A percentile compares a stretch with the other conserved stretches of the same genome.
These are phyloP conservation scores for Cygnus olor DNA, from an alignment of 2,797 vertebrate genomes.

Conservation along the genomic window DNA sequence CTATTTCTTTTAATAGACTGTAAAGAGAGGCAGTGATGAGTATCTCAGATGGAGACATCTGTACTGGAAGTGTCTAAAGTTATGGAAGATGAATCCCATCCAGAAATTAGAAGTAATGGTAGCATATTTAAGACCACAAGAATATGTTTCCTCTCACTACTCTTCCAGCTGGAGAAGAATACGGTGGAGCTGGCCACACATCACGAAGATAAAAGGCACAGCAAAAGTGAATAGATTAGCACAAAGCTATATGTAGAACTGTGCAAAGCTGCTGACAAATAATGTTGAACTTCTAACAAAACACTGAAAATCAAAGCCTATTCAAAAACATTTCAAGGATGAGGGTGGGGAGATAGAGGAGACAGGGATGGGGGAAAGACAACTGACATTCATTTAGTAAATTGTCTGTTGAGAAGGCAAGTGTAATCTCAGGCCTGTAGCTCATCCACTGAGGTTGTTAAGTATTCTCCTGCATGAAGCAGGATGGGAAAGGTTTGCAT, in stretches of 20 bases:
- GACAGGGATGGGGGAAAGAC: rapidly evolving
- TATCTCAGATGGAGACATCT: not conserved
- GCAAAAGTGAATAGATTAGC: slow-evolving; percentile 2
- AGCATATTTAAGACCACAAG: slow-evolving; percentile 3
- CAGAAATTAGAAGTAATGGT: not conserved
- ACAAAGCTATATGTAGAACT: not conserved
- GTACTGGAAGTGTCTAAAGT: not conserved
- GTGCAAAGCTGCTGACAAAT: slow-evolving; percentile 35
- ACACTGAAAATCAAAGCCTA: not conserved
- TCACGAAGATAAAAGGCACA: slow-evolving; percentile 40
- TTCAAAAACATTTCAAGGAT: not conserved
- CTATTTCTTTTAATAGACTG: not conserved
- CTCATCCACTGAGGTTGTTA: not conserved
- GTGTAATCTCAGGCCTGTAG: not conserved
- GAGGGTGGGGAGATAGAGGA: not conserved
- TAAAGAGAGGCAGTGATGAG: not conserved
- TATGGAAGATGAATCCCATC: not conserved
- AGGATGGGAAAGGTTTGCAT: not conserved
- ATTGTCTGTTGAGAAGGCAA: not conserved
- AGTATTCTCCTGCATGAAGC: not conserved
- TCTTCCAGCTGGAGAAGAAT: not conserved
- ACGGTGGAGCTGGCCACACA: not conserved
- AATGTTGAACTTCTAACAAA: slow-evolving; percentile 18
- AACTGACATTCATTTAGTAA: not conserved
- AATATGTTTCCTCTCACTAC: slow-evolving; percentile 6